Conservation (phyloP, 2,888 invertebrate species). For the Temnothorax unifasciatus region DNA sequence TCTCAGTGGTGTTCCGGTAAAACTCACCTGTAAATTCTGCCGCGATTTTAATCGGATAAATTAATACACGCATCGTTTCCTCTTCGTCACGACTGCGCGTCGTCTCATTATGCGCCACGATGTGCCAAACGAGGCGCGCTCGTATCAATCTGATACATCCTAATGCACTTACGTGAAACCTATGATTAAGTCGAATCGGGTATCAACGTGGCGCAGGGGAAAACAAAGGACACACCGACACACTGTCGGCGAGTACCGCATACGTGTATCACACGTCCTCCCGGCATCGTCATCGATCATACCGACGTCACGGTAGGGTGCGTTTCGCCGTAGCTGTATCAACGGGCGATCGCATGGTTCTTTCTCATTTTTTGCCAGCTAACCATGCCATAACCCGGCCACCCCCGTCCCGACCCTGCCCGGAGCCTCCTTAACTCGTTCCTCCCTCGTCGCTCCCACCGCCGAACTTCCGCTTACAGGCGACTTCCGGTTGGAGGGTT, state of each 20-base stretch:
- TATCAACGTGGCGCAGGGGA: slow-evolving; percentile 37
- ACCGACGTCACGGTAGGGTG: slow-evolving; percentile 76
- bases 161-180: slow-evolving; percentile 69
- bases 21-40: slow-evolving; percentile 25
- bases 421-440: slow-evolving; percentile 30
- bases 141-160: slow-evolving; percentile 64
- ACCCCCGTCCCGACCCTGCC: not conserved
- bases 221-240: slow-evolving; percentile 47
- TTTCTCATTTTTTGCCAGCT: slow-evolving; percentile 70
- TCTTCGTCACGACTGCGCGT: slow-evolving; percentile 17
- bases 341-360: slow-evolving; percentile 74
- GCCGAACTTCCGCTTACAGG: slow-evolving; percentile 67
- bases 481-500: slow-evolving; percentile 78
- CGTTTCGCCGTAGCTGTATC: slow-evolving; percentile 71
- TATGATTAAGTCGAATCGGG: slow-evolving; percentile 61
- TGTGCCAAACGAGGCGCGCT: slow-evolving; percentile 56
- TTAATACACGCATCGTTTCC: slow-evolving; percentile 50
- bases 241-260: not conserved
- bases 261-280: slow-evolving; percentile 52
- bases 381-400: slow-evolving; percentile 59
- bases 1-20: slow-evolving; percentile 1
- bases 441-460: slow-evolving; percentile 43
- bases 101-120: slow-evolving; percentile 53
- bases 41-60: slow-evolving; percentile 39
- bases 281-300: slow-evolving; percentile 78